Evolutionary conservation across 2,797 vertebrate species (phyloP).

Genomic region (Octomys mimax): DNA sequence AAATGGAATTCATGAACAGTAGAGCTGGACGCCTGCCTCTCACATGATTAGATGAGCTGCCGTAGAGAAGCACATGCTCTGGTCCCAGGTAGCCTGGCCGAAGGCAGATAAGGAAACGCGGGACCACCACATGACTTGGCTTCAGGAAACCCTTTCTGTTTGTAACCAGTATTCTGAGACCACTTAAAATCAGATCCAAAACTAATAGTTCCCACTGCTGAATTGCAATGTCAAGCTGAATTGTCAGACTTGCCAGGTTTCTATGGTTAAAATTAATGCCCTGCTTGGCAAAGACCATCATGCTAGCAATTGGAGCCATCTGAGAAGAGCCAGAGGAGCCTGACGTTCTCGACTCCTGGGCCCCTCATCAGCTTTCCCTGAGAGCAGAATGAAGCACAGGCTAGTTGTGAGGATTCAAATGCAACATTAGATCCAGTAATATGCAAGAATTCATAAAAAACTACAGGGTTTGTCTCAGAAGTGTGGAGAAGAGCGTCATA

Average conservation of each 20-base stretch:
- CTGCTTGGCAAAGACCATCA: conserved; percentile 77
- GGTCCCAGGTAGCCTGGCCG: conserved; percentile 74
- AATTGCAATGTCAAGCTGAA: conserved; percentile 81
- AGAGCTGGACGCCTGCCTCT: conserved; percentile 40
- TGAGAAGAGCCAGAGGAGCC: conserved; percentile 61
- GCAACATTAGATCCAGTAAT: conserved; percentile 19
- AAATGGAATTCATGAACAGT: background rate
- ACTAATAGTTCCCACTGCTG: conserved; percentile 83
- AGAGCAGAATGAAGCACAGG: background rate
- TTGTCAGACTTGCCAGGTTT: conserved; percentile 80
- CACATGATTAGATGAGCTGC: background rate
- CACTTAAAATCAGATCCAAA: conserved; percentile 86
- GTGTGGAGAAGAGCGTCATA: background rate
- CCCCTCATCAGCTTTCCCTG: conserved; percentile 45
- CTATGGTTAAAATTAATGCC: conserved; percentile 85
- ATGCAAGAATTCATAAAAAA: background rate
- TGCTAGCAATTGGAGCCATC: conserved; percentile 76
- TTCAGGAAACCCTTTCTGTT: conserved; percentile 78
- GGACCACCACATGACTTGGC: conserved; percentile 80
- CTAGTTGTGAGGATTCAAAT: conserved; percentile 35
- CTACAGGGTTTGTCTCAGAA: background rate
- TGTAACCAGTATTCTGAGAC: conserved; percentile 83
- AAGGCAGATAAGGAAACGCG: conserved; percentile 77
- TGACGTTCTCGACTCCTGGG: conserved; percentile 66
- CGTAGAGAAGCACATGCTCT: conserved; percentile 35